Base-by-base conservation (phyloP, 2,888 invertebrate genomes). In the Willowsia nigromaculata region DNA sequence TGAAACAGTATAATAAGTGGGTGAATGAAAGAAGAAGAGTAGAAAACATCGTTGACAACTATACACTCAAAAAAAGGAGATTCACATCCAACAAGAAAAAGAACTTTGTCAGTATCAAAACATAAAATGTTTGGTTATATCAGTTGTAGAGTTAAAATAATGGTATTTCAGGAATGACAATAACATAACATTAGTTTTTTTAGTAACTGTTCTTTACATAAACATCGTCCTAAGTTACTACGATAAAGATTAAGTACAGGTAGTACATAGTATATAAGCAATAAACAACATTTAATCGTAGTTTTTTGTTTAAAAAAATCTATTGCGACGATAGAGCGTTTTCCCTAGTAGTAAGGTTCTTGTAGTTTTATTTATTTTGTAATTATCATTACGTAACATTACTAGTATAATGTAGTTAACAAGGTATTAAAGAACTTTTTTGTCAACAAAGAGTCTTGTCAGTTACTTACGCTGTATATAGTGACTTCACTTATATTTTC, bases 381-480 rank as follows among this genome's bases (percentile, higher is more conserved):
- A 37, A 37, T 37, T 80, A 59, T 30, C 13, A 65, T 76, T 50
- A 65, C 47, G 40, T 82, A 65, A 13, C 59, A 80, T 56, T 50
- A 22, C 25, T 65, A 65, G 25, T 80, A 65, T 27, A 43, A 81
- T 59, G n/a, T 65, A 83, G 80, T 30, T 76, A 76, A 80, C 56
- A 40, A 40, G n/a, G 50, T 30, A 40, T 81, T 68, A 85, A 47
- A 85, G 80, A 86, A 65, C 68, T 74, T 43, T 15, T 78, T 81
- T 82, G 81, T 87, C 81, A 81, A 87, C 81, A 87, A 84, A 87
- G 87, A 81, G 87, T 87, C 87, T 87, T 87, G 81, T 81, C 87
- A 81, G 87, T 87, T 86, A 76, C 80, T 78, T 62, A 86, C 62
- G 15, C 11, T 40, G 4, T 53, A n/a, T n/a, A 50, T 47, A 40